Evolutionary conservation across 2,797 vertebrate genomes (phyloP).

Genomic region (Borostomias antarcticus): DNA sequence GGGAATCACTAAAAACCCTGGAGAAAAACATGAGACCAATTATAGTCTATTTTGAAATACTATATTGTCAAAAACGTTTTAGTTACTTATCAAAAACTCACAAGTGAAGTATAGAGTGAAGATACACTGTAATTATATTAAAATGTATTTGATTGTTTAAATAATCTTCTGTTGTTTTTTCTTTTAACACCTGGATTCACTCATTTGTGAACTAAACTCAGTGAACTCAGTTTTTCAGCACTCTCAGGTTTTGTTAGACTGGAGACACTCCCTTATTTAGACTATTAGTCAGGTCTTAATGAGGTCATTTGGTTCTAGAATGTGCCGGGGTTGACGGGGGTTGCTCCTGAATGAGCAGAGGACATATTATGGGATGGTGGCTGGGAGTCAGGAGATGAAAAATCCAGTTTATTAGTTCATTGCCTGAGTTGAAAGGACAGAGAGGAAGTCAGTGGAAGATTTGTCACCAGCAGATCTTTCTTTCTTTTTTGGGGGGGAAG

Average conservation of each 20-base stretch:
- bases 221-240: constrained; percentile 21
- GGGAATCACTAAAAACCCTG: too few species aligned
- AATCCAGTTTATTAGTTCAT: constrained; percentile 54
- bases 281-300: constrained; percentile 45
- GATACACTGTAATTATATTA: too few species aligned
- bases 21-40: too few species aligned
- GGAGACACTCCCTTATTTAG: constrained; percentile 50
- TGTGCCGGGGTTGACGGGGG: constrained; percentile 52
- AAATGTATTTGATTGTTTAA: too few species aligned
- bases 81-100: too few species aligned
- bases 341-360: constrained; percentile 57
- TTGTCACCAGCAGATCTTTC: constrained; percentile 64
- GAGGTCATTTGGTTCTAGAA: neutral
- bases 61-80: too few species aligned
- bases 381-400: constrained; percentile 70
- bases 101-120: too few species aligned
- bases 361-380: constrained; percentile 70
- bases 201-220: neutral
- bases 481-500: constrained; percentile 50
- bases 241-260: constrained; percentile 56
- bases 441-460: constrained; percentile 71
- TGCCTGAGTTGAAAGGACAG: constrained; percentile 64
- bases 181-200: neutral
- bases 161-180: neutral
- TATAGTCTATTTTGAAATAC: too few species aligned